Evolutionary conservation across 2,888 invertebrate species (phyloP).

Genomic region (Mactromeris polynyma): DNA sequence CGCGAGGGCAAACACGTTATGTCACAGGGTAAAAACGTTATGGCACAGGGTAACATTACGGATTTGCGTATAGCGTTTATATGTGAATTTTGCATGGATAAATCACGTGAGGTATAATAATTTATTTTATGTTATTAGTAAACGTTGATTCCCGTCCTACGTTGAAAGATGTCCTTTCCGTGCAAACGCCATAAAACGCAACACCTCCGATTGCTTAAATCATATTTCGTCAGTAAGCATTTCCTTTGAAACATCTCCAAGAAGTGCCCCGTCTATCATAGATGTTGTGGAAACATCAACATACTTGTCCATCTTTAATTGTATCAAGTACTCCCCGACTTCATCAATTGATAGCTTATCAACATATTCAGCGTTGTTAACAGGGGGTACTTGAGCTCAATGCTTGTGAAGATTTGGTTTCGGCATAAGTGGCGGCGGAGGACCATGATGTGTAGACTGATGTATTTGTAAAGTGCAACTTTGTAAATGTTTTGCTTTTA

Average conservation of each 20-base stretch:
- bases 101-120: too few relatives aligned
- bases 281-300: slow-evolving; percentile 54
- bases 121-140: too few relatives aligned
- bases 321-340: slow-evolving; percentile 60
- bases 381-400: not conserved
- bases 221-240: slow-evolving; percentile 64
- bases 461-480: not conserved
- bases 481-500: not conserved
- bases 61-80: too few relatives aligned
- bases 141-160: not conserved
- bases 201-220: slow-evolving; percentile 64
- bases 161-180: slow-evolving; percentile 67
- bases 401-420: not conserved
- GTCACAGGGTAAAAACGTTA: too few relatives aligned
- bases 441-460: not conserved
- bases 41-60: too few relatives aligned
- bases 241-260: slow-evolving; percentile 56
- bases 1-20: too few relatives aligned
- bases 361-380: slow-evolving; percentile 44
- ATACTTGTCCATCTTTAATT: slow-evolving; percentile 69
- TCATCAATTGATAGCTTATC: slow-evolving; percentile 65
- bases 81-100: too few relatives aligned
- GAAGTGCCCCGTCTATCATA: slow-evolving; percentile 67
- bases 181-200: slow-evolving; percentile 69
- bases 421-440: not conserved